Base-by-base conservation (phyloP, 2,113 vertebrate species). In the Damaliscus lunatus region DNA sequence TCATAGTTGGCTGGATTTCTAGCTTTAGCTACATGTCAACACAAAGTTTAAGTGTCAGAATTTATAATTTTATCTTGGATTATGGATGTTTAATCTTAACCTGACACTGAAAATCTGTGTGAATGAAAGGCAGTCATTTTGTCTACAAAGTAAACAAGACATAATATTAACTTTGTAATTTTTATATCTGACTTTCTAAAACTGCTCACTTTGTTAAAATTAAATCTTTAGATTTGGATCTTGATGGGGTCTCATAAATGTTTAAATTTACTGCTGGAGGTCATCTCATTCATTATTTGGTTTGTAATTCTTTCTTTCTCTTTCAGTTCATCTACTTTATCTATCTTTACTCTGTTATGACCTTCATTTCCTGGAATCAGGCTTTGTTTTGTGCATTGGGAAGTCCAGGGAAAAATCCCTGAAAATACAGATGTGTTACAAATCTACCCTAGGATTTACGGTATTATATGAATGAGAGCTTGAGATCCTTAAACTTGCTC, bases 11-110 rank as follows among this genome's bases (percentile, higher is more conserved):
- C 74, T 95, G 31, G 12, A 92, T 83, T 93, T 84, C 62, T 43
- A 95, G 25, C 77, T 95, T 33, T 95, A 52, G 29, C 46, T 88
- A 88, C 78, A 87, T 31, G n/a, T 90, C 90, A 95, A 81, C 16
- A 87, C 80, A 95, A 95, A 11, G 10, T 62, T 90, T 46, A 81
- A 91, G n/a, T 96, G 85, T 96, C 96, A 97, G 88, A 83, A 94
- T 96, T 48, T 88, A 77, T 84, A 81, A 14, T 67, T 90, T 90
- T 92, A 43, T 77, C 84, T 94, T 88, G 27, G 46, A 92, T 87
- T 97, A 62, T 46, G 21, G 21, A 90, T 62, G 29, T 80, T 97
- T 88, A 88, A 53, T 95, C 7, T 83, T 94, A 71, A 84, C 36
- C 64, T 93, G 87, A 71, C 27, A 80, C 46, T 57, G 46, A 95